Conservation (phyloP, 1,140 invertebrate genomes). For the Macrobrachium nipponense region DNA sequence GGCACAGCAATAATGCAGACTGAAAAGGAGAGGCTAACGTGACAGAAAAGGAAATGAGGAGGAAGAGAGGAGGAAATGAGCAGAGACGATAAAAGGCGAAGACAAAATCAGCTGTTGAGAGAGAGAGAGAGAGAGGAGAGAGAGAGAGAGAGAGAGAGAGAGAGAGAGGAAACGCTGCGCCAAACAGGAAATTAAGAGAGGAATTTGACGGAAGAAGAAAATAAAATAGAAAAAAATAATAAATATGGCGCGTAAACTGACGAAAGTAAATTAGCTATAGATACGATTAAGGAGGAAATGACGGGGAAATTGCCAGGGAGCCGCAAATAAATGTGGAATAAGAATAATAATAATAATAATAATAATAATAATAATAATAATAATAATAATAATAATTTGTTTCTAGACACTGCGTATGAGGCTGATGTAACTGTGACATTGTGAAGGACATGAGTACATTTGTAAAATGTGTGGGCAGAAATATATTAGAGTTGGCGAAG, state of each 20-base stretch:
- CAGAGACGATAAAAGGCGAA: too few relatives aligned
- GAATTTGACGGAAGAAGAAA: neutral
- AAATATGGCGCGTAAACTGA: neutral
- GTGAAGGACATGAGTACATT: too few relatives aligned
- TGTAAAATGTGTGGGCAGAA: too few relatives aligned
- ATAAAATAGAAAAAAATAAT: neutral
- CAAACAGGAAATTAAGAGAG: neutral
- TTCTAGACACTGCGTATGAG: too few relatives aligned
- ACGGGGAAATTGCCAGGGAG: neutral
- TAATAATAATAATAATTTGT: too few relatives aligned
- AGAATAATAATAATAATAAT: too few relatives aligned
- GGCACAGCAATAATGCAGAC: neutral
- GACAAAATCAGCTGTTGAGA: neutral
- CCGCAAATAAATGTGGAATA: too few relatives aligned
- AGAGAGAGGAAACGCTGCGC: neutral
- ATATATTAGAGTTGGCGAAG: too few relatives aligned
- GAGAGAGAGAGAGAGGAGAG: neutral
- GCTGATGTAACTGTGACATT: too few relatives aligned
- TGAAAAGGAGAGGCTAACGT: neutral
- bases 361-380: too few relatives aligned
- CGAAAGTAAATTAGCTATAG: neutral
- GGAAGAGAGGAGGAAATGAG: too few relatives aligned
- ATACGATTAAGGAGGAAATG: neutral
- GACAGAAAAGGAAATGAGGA: conserved; percentile 1
- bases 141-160: conserved; percentile 4